phyloP scores from a whole-genome alignment of 2,888 invertebrate species.

The Trichogramma dendrolimi region DNA sequence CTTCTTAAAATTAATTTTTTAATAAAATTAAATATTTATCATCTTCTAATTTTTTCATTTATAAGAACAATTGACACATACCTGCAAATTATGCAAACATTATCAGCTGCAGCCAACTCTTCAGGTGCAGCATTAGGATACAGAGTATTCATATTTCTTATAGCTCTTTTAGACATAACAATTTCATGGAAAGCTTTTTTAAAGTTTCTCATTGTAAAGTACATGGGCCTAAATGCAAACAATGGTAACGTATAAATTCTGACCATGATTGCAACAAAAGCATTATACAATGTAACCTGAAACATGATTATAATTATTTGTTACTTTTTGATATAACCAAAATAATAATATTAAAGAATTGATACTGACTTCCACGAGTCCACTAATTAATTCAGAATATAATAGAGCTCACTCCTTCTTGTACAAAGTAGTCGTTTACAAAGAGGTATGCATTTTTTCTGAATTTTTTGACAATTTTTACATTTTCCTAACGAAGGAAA shows the following conservation, averaged over 20 bases:
- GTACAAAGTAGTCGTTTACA: too few species aligned
- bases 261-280: slow-evolving; percentile 94
- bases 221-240: slow-evolving; percentile 98
- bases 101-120: slow-evolving; percentile 87
- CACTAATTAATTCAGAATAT: too few species aligned
- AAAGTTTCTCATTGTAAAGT: slow-evolving; percentile 96
- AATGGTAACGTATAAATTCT: slow-evolving; percentile 94
- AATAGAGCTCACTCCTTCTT: too few species aligned
- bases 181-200: slow-evolving; percentile 97
- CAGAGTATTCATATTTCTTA: slow-evolving; percentile 95
- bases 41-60: too few species aligned
- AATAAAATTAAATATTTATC: neutral
- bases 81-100: slow-evolving; percentile 98
- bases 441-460: too few species aligned
- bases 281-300: slow-evolving; percentile 75
- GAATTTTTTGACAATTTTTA: too few species aligned
- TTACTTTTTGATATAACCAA: slow-evolving; percentile 7
- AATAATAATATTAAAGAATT: too few species aligned
- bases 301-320: slow-evolving; percentile 20
- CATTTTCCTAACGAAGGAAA: too few species aligned
- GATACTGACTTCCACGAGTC: too few species aligned
- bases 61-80: too few species aligned
- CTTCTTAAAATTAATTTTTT: too few species aligned
- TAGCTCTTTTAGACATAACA: slow-evolving; percentile 91
- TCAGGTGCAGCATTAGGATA: slow-evolving; percentile 94